Evolutionary conservation across 1,140 invertebrate genomes (phyloP), one percentile per base, ranked within the genome.

Genomic region (Scaptodrosophila lebanonensis): DNA sequence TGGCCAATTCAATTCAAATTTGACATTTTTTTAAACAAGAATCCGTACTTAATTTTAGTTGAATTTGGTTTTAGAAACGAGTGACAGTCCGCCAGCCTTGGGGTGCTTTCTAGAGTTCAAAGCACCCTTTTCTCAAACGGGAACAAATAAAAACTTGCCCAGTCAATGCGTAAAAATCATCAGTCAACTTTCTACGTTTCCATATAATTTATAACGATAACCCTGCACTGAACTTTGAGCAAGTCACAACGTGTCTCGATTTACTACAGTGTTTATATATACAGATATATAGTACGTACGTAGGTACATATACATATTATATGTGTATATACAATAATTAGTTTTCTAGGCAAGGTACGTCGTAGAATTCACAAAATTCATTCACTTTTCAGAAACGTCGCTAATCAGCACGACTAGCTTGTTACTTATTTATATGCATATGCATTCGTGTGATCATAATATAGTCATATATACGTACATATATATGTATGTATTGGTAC

Each of bases 131-230:
- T 38, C 7, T 9, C 2, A 18, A 11, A 32, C 29, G 9, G 27
- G 43, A 57, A 52, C 49, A 57, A 63, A 39, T 29, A 20, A 25
- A 61, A 51, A n/a, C n/a, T n/a, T n/a, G n/a, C n/a, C n/a, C n/a
- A n/a, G n/a, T n/a, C n/a, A n/a, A n/a, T n/a, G n/a, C n/a, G n/a
- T n/a, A n/a, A n/a, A n/a, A n/a, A n/a, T n/a, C n/a, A n/a, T n/a
- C n/a, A n/a, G n/a, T n/a, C n/a, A 52, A 66, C 59, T 63, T 63
- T 66, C 63, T 51, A 66, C 47, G 16, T 61, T 49, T 45, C 58
- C 29, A 50, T 29, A n/a, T n/a, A n/a, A n/a, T n/a, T n/a, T n/a
- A n/a, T 45, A 51, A 54, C 45, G 60, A 71, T 71, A 79, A 73
- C 72, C 68, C 62, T 42, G 64, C 51, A 47, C 60, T 35, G 20